Base-by-base conservation (phyloP, 2,888 invertebrate species). In the Gerris lacustris region DNA sequence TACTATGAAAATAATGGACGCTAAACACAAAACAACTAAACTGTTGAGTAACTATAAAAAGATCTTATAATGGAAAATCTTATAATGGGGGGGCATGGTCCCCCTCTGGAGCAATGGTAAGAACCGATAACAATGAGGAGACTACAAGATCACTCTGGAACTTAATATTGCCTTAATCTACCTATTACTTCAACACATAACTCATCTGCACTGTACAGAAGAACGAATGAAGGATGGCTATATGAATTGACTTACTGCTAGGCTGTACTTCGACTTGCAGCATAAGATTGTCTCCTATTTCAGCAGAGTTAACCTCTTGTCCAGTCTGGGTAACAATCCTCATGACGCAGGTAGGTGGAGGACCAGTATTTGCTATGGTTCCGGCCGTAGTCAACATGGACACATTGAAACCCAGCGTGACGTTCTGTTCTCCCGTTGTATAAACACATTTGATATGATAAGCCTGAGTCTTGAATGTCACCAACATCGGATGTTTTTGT, bases 381-480 rank as follows among this genome's bases (percentile, higher is more conserved):
- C 95, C 95, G 0, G 94, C 94, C 0, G 95, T 95, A 0, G 95
- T 95, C 75, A 95, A 81, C 94, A 95, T 95, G 9, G 94, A 94
- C 7, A 95, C 95, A 80, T 96, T 96, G 80, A 95, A 94, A 64
- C 95, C 95, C 62, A 94, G 83, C 0, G 92, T 94, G 0, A 96
- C 92, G 76, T 92, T 94, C 80, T 93, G 92, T 80, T 94, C 94
- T 73, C 94, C 94, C 0, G 94, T 94, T 80, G 94, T 92, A 80
- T 96, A 96, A 71, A 94, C 90, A 80, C 96, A 96, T 80, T 93
- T 93, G 75, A 97, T 94, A 81, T 96, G 94, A 83, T 96, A 97
- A 1, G 96, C 96, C 80, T 95, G 94, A 6, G 96, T 94, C 78
- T 92, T 92, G 80, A 92, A 92, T 0, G 96, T 97, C 69, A 96